These are phyloP conservation scores for Apodemus speciosus DNA, from an alignment of 2,113 vertebrate genomes.

Conservation along the genomic window DNA sequence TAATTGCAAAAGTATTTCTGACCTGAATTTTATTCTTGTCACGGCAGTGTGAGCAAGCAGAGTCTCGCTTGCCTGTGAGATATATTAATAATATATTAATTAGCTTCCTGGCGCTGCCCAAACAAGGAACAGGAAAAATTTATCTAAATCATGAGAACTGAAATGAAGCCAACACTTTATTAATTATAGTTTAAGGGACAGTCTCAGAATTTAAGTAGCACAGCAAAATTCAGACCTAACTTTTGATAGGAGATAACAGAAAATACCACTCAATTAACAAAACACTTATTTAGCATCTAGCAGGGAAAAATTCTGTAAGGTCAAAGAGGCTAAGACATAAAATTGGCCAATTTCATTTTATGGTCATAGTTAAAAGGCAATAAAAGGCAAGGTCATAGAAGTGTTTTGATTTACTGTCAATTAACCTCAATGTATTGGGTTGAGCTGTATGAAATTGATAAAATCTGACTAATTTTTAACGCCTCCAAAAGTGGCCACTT, in stretches of 20 bases:
- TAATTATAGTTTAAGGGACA: conserved; percentile 70
- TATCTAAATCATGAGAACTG: conserved; percentile 65
- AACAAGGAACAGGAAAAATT: conserved; percentile 69
- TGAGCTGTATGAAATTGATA: conserved; percentile 21
- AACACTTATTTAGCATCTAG: conserved; percentile 57
- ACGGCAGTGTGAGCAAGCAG: conserved; percentile 31
- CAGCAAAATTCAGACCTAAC: conserved; percentile 29
- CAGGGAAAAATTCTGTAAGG: conserved; percentile 27
- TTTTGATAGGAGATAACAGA: conserved; percentile 42
- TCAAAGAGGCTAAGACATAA: conserved; percentile 26
- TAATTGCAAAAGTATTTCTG: conserved; percentile 72
- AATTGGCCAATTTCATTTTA: conserved; percentile 60
- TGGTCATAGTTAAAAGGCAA: conserved; percentile 63
- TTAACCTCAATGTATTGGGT: conserved; percentile 12
- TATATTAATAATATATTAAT: conserved; percentile 73
- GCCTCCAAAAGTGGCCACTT: conserved; percentile 28
- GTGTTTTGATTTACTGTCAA: conserved; percentile 50
- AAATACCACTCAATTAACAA: conserved; percentile 48
- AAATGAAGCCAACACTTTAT: conserved; percentile 15
- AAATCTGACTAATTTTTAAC: background rate
- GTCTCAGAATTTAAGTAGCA: conserved; percentile 18
- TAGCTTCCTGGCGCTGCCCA: conserved; percentile 48
- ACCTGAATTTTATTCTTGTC: conserved; percentile 75
- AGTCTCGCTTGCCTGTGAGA: conserved; percentile 42
- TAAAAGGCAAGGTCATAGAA: conserved; percentile 55